These are phyloP conservation scores for Epirrhoe alternata DNA, from an alignment of 2,888 invertebrate genomes.

Conservation along the genomic window DNA sequence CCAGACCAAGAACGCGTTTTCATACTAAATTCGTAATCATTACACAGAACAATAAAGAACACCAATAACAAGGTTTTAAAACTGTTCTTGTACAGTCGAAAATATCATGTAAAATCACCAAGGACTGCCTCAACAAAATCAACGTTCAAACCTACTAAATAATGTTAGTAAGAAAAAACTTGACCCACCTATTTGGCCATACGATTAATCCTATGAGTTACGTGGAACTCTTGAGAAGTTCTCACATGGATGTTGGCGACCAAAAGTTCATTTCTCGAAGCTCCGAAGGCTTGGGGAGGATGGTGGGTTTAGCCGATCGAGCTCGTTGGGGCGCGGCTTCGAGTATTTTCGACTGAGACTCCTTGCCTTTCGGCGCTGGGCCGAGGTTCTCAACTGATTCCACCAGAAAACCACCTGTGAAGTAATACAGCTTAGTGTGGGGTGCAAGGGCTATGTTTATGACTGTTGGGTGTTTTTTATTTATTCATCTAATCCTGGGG, in stretches of 20 bases:
- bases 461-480: no score
- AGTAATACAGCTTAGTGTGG: constrained; percentile 4
- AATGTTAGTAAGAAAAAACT: constrained; percentile 32
- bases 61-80: background rate
- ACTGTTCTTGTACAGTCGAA: background rate
- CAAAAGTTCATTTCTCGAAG: constrained; percentile 93
- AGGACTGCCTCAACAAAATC: constrained; percentile 7
- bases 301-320: constrained; percentile 58
- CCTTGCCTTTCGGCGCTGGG: constrained; percentile 64
- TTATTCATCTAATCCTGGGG: no score
- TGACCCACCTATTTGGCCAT: constrained; percentile 21
- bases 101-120: constrained; percentile 17
- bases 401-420: constrained; percentile 61
- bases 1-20: constrained; percentile 10
- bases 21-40: constrained; percentile 19
- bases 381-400: constrained; percentile 79
- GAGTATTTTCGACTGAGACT: constrained; percentile 48
- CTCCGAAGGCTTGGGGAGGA: constrained; percentile 83
- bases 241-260: constrained; percentile 93
- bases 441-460: background rate
- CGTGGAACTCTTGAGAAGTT: constrained; percentile 26
- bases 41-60: background rate
- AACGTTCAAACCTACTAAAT: constrained; percentile 19
- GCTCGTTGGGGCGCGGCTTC: constrained; percentile 57
- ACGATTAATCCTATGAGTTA: constrained; percentile 33